Evolutionary conservation across 2,888 invertebrate species (phyloP), one percentile per base, ranked within the genome.

Genomic region (Cataglyphis altisquamis): DNA sequence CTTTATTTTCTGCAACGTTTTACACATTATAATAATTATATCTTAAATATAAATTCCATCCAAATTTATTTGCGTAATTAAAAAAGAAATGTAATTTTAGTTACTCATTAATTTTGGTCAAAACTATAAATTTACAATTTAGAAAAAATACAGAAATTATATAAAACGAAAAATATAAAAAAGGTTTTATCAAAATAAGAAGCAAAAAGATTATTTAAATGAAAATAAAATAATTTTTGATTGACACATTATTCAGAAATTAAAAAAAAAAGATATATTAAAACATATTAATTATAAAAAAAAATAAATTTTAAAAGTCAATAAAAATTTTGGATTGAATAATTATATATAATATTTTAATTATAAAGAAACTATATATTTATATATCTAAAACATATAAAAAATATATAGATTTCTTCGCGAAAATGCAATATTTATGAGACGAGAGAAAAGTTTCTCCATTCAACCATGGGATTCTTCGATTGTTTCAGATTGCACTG

Each of bases 401-500:
- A 74, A 62, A 73, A 62, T 62, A 15, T 6, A 15, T 2, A 21
- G 8, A 52, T 25, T 4, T 36, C 10, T 55, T 8, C 10, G 21
- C 8, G 10, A 3, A 36, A 55, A 55, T n/a, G 8, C 29, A 29
- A 29, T 25, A 32, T 52, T 3, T 6, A 6, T 57, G 0, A 6
- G 6, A 55, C 36, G 10, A 57, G 10, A 25, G 36, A 66, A 52
- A 52, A 6, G 6, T 41, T 5, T 32, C 25, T 36, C 15, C 25
- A 52, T 25, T 8, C 18, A 48, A 3, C 6, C 6, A 5, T 39
- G 25, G 36, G 52, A 39, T 39, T 1, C 0, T 21, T 39, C 6
- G 52, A 25, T 39, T 77, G 77, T 77, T 77, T 67, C 68, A 77
- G 77, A 77, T 55, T 41, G 39, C 67, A n/a, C 29, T 52, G n/a